phyloP scores from a whole-genome alignment of 2,888 invertebrate genomes.

The Sarcophaga carnaria region DNA sequence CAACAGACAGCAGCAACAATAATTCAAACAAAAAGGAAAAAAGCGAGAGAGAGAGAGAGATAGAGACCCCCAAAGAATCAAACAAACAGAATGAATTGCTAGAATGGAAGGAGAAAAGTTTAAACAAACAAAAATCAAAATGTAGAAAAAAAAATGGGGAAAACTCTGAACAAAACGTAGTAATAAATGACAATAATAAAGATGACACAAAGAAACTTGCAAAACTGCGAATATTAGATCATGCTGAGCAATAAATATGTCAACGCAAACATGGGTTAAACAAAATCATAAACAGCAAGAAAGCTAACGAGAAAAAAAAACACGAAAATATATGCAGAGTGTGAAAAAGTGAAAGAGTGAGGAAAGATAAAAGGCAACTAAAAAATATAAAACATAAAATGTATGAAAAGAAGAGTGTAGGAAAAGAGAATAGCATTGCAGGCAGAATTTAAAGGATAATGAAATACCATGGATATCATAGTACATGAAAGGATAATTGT shows the following conservation, averaged over 20 bases:
- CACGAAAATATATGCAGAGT: neutral
- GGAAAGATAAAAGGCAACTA: neutral
- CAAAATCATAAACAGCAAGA: constrained; percentile 62
- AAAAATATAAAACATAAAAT: neutral
- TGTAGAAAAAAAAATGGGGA: constrained; percentile 13
- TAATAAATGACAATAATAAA: constrained; percentile 72
- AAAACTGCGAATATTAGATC: constrained; percentile 74
- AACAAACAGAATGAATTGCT: constrained; percentile 20
- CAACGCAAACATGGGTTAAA: constrained; percentile 71
- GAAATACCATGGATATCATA: neutral
- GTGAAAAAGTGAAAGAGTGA: neutral
- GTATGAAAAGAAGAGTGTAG: neutral
- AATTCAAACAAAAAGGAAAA: constrained; percentile 66
- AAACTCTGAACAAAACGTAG: constrained; percentile 39
- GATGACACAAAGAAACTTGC: constrained; percentile 73
- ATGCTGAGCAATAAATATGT: constrained; percentile 77
- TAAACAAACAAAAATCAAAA: neutral
- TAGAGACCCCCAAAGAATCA: constrained; percentile 25
- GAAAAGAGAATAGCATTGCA: neutral
- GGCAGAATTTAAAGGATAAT: neutral
- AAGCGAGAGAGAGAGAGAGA: constrained; percentile 16
- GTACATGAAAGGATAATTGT: neutral
- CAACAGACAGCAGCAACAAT: constrained; percentile 71
- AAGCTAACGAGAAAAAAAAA: neutral
- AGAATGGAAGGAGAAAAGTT: constrained; percentile 35